Evolutionary conservation across 2,797 vertebrate genomes (phyloP).

Genomic region (Jordanella pulchra): DNA sequence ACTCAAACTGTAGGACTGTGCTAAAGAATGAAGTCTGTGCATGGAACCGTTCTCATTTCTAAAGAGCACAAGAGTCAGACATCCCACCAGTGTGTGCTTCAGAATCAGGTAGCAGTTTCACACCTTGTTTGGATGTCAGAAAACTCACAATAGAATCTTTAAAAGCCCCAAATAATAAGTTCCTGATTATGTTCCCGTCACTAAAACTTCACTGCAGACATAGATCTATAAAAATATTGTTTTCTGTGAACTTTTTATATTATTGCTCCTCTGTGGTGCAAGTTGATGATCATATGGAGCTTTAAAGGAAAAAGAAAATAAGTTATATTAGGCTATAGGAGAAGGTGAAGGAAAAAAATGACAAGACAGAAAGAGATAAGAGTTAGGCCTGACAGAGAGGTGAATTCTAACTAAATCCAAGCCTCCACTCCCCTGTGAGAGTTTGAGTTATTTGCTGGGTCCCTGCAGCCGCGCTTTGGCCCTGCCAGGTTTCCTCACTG

Average conservation of each 20-base stretch:
- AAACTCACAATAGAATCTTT: not conserved
- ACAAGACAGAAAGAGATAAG: conserved; percentile 39
- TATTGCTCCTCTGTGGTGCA: conserved; percentile 49
- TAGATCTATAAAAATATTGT: conserved; percentile 47
- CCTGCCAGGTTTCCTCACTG: conserved; percentile 61
- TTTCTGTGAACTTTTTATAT: conserved; percentile 53
- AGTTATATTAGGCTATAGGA: conserved; percentile 31
- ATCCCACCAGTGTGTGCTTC: not conserved
- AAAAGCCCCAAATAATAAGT: not conserved
- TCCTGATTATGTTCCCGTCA: not conserved
- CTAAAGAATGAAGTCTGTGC: not conserved
- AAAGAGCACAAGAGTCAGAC: not conserved
- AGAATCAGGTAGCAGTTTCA: not conserved
- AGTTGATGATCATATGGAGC: conserved; percentile 45
- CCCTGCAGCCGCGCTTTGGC: conserved; percentile 48
- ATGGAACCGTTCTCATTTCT: not conserved
- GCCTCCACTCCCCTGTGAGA: conserved; percentile 21
- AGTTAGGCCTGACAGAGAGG: conserved; percentile 50
- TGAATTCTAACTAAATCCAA: conserved; percentile 41
- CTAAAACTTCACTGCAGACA: conserved; percentile 20
- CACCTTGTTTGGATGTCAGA: not conserved
- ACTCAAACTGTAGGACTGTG: not conserved
- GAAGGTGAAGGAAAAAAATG: conserved; percentile 26
- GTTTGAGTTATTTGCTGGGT: conserved; percentile 43
- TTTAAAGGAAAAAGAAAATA: conserved; percentile 35